Conservation (phyloP, 2,113 vertebrate species). For the Rhea pennata region DNA sequence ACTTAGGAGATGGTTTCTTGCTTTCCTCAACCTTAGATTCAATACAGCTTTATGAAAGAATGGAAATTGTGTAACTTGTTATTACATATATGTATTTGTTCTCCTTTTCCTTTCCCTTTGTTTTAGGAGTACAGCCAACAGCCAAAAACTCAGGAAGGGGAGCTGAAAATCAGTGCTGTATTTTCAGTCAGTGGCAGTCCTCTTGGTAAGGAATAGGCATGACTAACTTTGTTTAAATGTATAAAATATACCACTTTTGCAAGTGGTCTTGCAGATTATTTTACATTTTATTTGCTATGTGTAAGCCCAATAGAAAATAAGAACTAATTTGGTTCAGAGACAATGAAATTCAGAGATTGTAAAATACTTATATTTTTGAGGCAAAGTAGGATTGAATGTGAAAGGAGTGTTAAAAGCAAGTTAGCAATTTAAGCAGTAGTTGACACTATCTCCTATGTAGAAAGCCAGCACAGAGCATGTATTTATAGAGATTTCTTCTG, state of each 20-base stretch:
- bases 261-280: not conserved
- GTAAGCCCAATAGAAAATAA: not conserved
- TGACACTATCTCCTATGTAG: not conserved
- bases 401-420: not conserved
- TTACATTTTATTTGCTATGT: not conserved
- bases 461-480: not conserved
- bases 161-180: conserved; percentile 94
- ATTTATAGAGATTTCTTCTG: not conserved
- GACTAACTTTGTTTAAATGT: not conserved
- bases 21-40: not conserved
- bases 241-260: not conserved
- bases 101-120: conserved; percentile 66
- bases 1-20: not conserved
- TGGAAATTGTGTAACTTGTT: not conserved
- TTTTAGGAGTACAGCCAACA: conserved; percentile 86
- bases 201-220: conserved; percentile 82
- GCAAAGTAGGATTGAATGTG: not conserved
- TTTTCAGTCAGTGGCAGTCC: conserved; percentile 90
- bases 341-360: not conserved
- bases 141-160: conserved; percentile 87
- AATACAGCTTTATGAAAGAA: not conserved
- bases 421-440: not conserved
- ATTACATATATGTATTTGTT: conserved; percentile 64
- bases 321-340: not conserved
- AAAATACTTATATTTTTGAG: not conserved